These are phyloP conservation scores for Alethe diademata DNA, from an alignment of 2,113 vertebrate species.

Conservation along the genomic window DNA sequence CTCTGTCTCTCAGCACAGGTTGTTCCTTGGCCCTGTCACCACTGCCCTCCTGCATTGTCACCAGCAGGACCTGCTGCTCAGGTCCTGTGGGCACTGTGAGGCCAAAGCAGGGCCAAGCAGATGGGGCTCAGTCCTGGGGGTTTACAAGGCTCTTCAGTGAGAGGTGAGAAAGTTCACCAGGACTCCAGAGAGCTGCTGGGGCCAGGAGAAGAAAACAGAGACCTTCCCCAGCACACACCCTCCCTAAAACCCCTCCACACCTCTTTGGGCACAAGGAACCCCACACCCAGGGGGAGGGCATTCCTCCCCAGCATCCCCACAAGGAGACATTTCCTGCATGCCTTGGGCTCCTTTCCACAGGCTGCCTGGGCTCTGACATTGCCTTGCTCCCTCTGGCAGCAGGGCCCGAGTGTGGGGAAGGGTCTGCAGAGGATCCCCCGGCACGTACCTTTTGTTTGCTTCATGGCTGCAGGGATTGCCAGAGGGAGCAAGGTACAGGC, in stretches of 20 bases:
- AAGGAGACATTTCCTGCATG: background rate
- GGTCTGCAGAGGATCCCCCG: background rate
- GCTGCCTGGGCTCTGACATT: background rate
- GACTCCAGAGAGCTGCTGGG: background rate
- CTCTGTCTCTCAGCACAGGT: background rate
- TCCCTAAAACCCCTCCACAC: background rate
- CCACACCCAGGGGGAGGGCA: background rate
- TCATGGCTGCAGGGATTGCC: conserved; percentile 51
- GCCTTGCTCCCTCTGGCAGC: background rate
- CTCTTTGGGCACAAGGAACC: background rate
- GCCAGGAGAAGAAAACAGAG: background rate
- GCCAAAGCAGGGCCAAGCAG: background rate
- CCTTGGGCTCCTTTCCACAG: background rate
- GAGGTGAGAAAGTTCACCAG: background rate
- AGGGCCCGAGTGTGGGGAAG: background rate
- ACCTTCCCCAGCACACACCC: fast-evolving
- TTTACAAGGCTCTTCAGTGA: background rate
- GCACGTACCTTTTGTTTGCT: conserved; percentile 72
- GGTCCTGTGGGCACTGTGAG: background rate
- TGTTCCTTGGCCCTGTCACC: background rate
- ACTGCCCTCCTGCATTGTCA: background rate
- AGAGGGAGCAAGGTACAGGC: conserved; percentile 75
- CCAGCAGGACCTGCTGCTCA: background rate
- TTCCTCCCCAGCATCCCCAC: background rate
- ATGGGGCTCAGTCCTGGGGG: background rate